Evolutionary conservation across 2,113 vertebrate genomes (phyloP), one percentile per base, ranked within the genome.

Genomic region (Crocuta crocuta): DNA sequence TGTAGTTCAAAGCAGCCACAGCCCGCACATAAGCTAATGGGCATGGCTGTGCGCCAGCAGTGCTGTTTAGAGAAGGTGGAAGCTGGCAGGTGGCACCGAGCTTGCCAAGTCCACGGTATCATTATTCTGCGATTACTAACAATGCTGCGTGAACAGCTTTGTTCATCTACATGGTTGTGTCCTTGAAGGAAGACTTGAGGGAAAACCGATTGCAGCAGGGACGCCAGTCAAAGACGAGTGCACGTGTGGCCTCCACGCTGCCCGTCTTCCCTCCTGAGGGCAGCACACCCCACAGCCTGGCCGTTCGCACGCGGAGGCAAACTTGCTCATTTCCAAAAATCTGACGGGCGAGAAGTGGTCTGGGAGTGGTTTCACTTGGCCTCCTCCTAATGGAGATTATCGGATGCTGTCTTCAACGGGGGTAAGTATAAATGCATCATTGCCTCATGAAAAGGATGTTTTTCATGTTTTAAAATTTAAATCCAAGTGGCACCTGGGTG

Each of bases 211-310:
- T 5, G 78, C 33, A 6, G 65, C 0, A 6, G 24, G 13, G 16
- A 28, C 43, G 10, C 43, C 10, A 35, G 66, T 68, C 2, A 1
- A 66, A 3, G 16, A 1, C 17, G 26, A 81, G 3, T 10, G 5
- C 7, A 2, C 0, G 2, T 2, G 11, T 26, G 26, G 28, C 21
- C 45, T 35, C 28, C 28, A 58, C 2, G 6, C 16, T 0, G 28
- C 15, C 17, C 26, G 12, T 7, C 33, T 7, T 23, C 26, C 15
- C 0, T 70, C 24, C 35, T 17, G 4, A 9, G 7, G 5, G 8
- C 5, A 43, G 11, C 83, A 65, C 7, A 3, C 19, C 61, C 35
- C 19, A 0, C 28, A 9, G 63, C 83, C 28, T 23, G 0, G 11
- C 43, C 9, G 7, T 12, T 9, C 3, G 55, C 16, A 16, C 48